Evolutionary conservation across 2,113 vertebrate species (phyloP).

Genomic region (Neodontobutis hainanensis): DNA sequence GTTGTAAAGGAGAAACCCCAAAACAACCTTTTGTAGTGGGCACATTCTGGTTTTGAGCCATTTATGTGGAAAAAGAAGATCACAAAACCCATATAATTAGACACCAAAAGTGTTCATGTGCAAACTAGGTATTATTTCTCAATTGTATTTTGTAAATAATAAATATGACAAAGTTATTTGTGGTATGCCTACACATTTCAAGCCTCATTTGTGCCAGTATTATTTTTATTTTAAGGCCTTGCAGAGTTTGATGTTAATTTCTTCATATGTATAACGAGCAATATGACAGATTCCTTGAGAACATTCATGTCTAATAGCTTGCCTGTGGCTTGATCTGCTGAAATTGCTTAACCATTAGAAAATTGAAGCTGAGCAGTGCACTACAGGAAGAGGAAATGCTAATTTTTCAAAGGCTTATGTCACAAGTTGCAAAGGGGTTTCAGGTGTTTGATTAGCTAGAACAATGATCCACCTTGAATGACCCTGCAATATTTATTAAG

Average conservation of each 20-base stretch:
- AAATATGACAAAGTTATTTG: no score
- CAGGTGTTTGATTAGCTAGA: conserved; percentile 35
- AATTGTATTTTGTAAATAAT: no score
- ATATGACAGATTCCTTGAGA: conserved; percentile 38
- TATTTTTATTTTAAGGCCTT: conserved; percentile 19
- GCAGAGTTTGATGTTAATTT: conserved; percentile 13
- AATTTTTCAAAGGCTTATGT: conserved; percentile 59
- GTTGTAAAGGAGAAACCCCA: not conserved
- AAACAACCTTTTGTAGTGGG: not conserved
- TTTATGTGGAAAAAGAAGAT: not conserved
- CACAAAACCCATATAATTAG: not conserved
- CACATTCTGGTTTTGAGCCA: not conserved
- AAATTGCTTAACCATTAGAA: conserved; percentile 62
- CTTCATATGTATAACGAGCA: conserved; percentile 48
- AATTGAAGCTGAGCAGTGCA: conserved; percentile 40
- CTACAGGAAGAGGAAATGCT: conserved; percentile 62
- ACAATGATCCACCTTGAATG: conserved; percentile 35
- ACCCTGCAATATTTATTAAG: conserved; percentile 55
- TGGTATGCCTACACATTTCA: no score
- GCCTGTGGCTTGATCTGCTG: conserved; percentile 52
- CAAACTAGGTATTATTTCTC: no score
- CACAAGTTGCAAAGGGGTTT: conserved; percentile 31
- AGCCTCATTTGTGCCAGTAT: no score
- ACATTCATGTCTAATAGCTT: conserved; percentile 58
- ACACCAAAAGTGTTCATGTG: no score